Base-by-base conservation (phyloP, 2,888 invertebrate genomes). In the Drosophila parthenogenetica region DNA sequence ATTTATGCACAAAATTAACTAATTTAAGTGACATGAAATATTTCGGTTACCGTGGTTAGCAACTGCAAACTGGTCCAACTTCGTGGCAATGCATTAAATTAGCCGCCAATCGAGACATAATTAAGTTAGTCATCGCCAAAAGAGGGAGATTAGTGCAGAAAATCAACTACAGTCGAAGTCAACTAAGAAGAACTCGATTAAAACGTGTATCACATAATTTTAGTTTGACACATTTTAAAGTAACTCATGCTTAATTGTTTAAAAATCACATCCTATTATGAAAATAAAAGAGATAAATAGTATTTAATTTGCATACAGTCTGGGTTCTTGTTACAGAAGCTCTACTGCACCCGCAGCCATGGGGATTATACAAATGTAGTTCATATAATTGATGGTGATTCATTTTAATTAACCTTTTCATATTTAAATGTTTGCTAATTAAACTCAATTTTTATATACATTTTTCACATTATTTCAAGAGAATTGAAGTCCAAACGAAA, bases 1-100 rank as follows among this genome's bases (percentile, higher is more conserved):
- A 83, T 88, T 88, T 77, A 75, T 80, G 77, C 87, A 73, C 86
- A 77, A 86, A 86, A 88, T 86, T 83, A 86, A 83, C 83, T 80
- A 75, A 80, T 88, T 88, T 77, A 88, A 88, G 77, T 83, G 89
- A 80, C 77, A 88, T 87, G 65, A 59, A 80, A 83, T 77, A 86
- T 80, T 73, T 73, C 58, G 73, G 86, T 62, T 84, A 48, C 45
- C 60, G 69, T 43, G 77, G 69, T 69, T 55, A 40, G 39, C 40
- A 50, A 37, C 77, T 48, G 32, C 58, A 60, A 43, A 60, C 63
- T 75, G 75, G 42, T 48, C 58, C 48, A 66, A 64, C 69, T 78
- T 62, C 50, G 64, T 50, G 62, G 72, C 53, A 45, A 50, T 49
- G 64, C 82, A 79, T 61, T 62, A 69, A 86, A 80, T 86, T 79